Percentiles rank a stretch among this genome's conserved stretches.
These are phyloP conservation scores for Pygoscelis adeliae DNA, from an alignment of 2,113 vertebrate species.

Conservation along the genomic window DNA sequence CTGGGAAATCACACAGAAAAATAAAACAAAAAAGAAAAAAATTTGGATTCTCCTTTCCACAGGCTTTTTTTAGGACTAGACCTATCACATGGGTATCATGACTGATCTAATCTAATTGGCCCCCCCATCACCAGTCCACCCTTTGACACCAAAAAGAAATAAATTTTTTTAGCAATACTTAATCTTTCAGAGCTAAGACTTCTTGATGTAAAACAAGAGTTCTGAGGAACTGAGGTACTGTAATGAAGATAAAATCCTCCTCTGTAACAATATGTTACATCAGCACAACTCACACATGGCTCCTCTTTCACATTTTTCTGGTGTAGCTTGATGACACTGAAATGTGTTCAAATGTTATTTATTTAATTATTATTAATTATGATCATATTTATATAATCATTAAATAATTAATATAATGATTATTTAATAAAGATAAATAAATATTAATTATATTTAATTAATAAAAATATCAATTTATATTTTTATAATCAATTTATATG, in stretches of 20 bases:
- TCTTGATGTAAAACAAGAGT: neutral
- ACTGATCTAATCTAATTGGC: neutral
- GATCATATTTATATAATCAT: no score
- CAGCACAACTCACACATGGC: neutral
- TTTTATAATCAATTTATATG: no score
- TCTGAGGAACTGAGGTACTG: neutral
- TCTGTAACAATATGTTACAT: neutral
- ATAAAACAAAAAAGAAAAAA: neutral
- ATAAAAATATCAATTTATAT: no score
- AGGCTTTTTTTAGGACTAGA: neutral
- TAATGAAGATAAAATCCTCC: neutral
- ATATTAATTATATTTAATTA: no score
- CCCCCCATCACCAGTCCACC: neutral
- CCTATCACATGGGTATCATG: neutral
- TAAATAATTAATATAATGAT: no score
- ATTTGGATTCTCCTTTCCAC: neutral
- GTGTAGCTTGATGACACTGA: neutral
- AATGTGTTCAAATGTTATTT: neutral
- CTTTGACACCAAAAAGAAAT: neutral
- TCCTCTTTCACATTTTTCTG: neutral
- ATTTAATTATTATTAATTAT: no score
- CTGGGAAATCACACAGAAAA: neutral
- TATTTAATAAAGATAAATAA: no score
- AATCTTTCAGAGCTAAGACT: neutral
- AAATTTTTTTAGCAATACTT: neutral